Evolutionary conservation across 2,888 invertebrate genomes (phyloP), one percentile per base, ranked within the genome.

Genomic region (Tillus elongatus): DNA sequence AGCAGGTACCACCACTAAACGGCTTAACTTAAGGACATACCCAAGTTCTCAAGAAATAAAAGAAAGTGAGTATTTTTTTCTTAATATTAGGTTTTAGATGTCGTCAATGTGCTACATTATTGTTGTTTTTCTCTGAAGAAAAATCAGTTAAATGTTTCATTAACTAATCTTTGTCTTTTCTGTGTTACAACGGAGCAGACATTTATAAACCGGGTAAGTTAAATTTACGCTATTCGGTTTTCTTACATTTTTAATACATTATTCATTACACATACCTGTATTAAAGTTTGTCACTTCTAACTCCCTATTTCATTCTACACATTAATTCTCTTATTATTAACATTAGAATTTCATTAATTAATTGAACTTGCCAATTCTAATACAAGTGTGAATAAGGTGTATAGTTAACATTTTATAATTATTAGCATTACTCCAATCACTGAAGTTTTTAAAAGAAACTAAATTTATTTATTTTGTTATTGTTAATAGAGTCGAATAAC

Each of bases 51-150:
- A 90, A 64, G 75, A 74, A 30, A 81, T 89, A 45, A 81, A 85
- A 77, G 80, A 85, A 75, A 84, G 90, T 90, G 68, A 82, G 86
- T 77, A 54, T 31, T 16, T n/a, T n/a, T n/a, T n/a, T n/a, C n/a
- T n/a, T n/a, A n/a, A n/a, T 15, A 14, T 37, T 26, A 30, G 33
- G 47, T 37, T 29, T 13, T 19, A 27, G 3, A 12, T 16, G 30
- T 16, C 24, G 3, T 33, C 24, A 6, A 26, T 16, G 32, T 16
- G 32, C 3, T 14, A 19, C 34, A 34, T 34, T 19, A 13, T 24
- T 3, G n/a, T n/a, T n/a, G n/a, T n/a, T n/a, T n/a, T n/a, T n/a
- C n/a, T n/a, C n/a, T n/a, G n/a, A n/a, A n/a, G n/a, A n/a, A n/a
- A n/a, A n/a, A n/a, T n/a, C n/a, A n/a, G n/a, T n/a, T n/a, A n/a